Conservation (phyloP, 2,888 invertebrate species). For the Heteropelma amictum region DNA sequence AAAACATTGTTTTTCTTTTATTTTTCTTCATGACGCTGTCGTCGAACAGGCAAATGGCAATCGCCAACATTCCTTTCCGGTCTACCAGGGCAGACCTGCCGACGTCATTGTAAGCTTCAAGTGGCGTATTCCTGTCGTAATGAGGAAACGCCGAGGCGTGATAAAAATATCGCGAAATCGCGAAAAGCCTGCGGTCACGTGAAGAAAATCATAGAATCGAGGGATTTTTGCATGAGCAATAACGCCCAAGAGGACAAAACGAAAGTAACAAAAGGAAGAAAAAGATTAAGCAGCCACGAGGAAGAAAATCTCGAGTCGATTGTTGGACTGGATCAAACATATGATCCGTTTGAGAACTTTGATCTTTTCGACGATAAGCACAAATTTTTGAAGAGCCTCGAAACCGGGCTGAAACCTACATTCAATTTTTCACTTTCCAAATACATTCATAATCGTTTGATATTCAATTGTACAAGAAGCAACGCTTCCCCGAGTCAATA, state of each 20-base stretch:
- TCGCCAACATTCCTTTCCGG: constrained; percentile 47
- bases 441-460: constrained; percentile 59
- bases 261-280: neutral
- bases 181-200: neutral
- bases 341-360: constrained; percentile 58
- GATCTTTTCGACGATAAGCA: constrained; percentile 58
- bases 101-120: constrained; percentile 82
- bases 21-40: constrained; percentile 16
- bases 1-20: neutral
- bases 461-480: constrained; percentile 46
- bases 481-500: neutral
- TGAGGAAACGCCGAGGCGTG: constrained; percentile 6
- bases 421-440: constrained; percentile 41
- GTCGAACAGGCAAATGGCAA: constrained; percentile 49
- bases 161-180: neutral
- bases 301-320: constrained; percentile 59
- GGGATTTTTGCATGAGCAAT: neutral
- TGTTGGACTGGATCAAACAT: constrained; percentile 57
- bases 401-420: constrained; percentile 51
- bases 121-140: constrained; percentile 79
- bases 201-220: neutral
- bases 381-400: constrained; percentile 62
- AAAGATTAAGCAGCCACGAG: constrained; percentile 58
- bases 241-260: neutral
- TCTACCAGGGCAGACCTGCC: constrained; percentile 81